phyloP scores from a whole-genome alignment of 2,797 vertebrate species.

The Hemibagrus guttatus region DNA sequence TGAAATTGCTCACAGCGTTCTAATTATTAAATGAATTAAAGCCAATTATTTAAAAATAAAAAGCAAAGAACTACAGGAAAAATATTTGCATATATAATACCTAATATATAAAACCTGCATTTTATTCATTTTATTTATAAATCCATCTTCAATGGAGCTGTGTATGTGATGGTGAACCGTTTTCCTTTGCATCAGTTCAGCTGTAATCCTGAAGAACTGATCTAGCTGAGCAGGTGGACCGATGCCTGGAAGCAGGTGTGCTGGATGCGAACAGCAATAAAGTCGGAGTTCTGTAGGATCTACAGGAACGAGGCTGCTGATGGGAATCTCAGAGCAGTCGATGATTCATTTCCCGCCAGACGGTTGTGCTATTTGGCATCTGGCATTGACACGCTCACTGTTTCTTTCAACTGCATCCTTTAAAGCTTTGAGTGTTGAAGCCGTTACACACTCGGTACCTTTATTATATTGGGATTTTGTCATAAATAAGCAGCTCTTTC shows the following conservation, averaged over 20 bases:
- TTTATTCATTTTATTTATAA: not conserved
- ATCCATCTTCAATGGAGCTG: not conserved
- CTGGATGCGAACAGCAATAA: not conserved
- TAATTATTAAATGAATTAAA: too few relatives aligned
- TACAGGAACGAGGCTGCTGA: not conserved
- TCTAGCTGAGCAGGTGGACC: not conserved
- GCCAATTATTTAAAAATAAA: not conserved
- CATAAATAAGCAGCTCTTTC: slow-evolving; percentile 20
- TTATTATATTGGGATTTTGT: slow-evolving; percentile 33
- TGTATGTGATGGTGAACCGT: not conserved
- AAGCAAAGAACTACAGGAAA: not conserved
- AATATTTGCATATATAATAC: too few relatives aligned
- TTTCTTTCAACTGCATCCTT: not conserved
- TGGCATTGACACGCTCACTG: not conserved
- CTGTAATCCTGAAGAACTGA: not conserved
- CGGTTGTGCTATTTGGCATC: not conserved
- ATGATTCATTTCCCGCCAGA: slow-evolving; percentile 2
- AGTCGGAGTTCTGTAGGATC: not conserved
- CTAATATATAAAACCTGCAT: too few relatives aligned
- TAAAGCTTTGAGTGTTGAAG: slow-evolving; percentile 7
- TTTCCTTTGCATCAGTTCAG: not conserved
- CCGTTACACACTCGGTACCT: slow-evolving; percentile 1
- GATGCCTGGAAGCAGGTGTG: not conserved
- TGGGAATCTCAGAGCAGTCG: not conserved
- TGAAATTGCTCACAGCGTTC: not conserved